Evolutionary conservation across 2,113 vertebrate species (phyloP).

Genomic region (Synodontis membranacea): DNA sequence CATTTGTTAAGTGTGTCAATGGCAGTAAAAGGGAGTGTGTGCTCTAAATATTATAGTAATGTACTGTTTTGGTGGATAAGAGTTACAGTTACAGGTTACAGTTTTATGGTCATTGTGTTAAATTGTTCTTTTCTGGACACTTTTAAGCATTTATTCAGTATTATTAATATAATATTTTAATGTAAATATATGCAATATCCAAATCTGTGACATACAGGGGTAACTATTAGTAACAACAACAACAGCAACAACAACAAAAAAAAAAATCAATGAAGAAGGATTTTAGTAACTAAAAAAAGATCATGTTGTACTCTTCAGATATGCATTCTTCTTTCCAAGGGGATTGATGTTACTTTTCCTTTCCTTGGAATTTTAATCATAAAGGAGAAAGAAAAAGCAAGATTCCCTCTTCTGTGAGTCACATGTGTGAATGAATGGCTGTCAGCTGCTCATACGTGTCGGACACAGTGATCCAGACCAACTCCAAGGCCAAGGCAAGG

Average conservation of each 20-base stretch:
- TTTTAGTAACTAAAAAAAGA: neutral
- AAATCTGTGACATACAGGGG: neutral
- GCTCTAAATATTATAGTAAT: neutral
- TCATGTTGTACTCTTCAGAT: neutral
- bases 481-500: neutral
- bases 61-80: neutral
- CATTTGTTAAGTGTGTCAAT: slow-evolving; percentile 36
- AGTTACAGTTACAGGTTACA: neutral
- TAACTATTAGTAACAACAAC: neutral
- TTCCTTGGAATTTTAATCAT: neutral
- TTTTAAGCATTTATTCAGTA: neutral
- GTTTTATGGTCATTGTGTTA: neutral
- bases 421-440: slow-evolving; percentile 51
- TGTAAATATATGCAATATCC: neutral
- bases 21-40: slow-evolving; percentile 3
- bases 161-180: neutral
- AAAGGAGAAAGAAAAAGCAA: neutral
- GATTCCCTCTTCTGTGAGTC: slow-evolving; percentile 11
- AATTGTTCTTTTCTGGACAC: neutral
- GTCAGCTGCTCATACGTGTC: slow-evolving; percentile 49
- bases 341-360: neutral
- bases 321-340: neutral
- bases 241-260: neutral
- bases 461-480: slow-evolving; percentile 50
- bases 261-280: too few species aligned